Evolutionary conservation across 2,797 vertebrate genomes (phyloP).

Genomic region (Fratercula arctica): DNA sequence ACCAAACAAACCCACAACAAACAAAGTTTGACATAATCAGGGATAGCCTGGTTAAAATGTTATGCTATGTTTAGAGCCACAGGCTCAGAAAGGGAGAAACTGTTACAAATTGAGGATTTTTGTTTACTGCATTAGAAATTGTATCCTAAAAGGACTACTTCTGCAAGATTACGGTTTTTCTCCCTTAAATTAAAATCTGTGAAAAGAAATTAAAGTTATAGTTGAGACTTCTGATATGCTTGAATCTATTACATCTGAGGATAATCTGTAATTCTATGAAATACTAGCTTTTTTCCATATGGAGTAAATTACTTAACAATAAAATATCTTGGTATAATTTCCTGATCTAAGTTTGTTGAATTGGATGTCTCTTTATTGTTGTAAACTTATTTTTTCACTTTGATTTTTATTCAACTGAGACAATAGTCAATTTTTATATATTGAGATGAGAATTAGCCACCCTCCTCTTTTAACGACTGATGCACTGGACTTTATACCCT

Average conservation of each 20-base stretch:
- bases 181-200: neutral
- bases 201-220: neutral
- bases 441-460: neutral
- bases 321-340: neutral
- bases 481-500: neutral
- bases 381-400: neutral
- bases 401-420: neutral
- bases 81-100: neutral
- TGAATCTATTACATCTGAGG: neutral
- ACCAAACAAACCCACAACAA: neutral
- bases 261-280: neutral
- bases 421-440: neutral
- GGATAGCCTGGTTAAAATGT: neutral
- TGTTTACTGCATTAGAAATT: neutral
- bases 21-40: neutral
- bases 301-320: neutral
- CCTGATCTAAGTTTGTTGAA: neutral
- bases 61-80: neutral
- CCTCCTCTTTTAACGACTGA: neutral
- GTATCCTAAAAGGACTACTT: neutral
- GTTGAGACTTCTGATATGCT: neutral
- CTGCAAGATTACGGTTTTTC: neutral
- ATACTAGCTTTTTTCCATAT: neutral
- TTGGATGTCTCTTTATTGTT: neutral
- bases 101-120: neutral